Base-by-base conservation (phyloP, 2,888 invertebrate genomes). In the Lordiphosa fenestrarum region DNA sequence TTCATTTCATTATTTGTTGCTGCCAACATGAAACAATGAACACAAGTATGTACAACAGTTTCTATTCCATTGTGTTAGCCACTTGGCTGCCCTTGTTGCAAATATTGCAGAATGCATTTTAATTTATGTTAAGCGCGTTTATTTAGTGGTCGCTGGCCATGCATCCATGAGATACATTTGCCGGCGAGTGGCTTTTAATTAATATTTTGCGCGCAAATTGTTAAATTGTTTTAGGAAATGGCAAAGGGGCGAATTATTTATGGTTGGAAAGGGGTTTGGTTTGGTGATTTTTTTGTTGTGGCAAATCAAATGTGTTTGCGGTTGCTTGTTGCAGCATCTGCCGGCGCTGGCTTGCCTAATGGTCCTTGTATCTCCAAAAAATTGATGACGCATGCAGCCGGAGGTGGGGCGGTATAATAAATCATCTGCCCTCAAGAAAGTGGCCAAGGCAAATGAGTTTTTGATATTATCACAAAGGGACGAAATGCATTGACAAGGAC, bases 401-500 rank as follows among this genome's bases (percentile, higher is more conserved):
- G 44, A 40, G 7, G 51, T 30, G 51, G 51, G 25, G 53, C 37
- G 55, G 58, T 56, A 78, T 80, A 78, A 77, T 77, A 77, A 77
- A 77, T 77, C 76, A 77, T 78, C 66, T 68, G 70, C 55, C 53
- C 19, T n/a, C 53, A 36, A 19, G 49, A 54, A 66, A 73, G 63
- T 71, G 60, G 71, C 61, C 53, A 58, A 66, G 80, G 73, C 74
- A 77, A 77, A 77, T 77, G 77, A 77, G 80, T 80, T 77, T 80
- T 77, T 77, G 80, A 77, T 77, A 80, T 74, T 73, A 77, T 80
- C 80, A 69, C 15, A 77, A 68, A 58, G 62, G 30, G 10, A 55
- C 61, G 73, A 74, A 77, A 72, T 77, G 77, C 80, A 77, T 80
- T 77, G 80, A 80, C 77, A 80, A 74, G 54, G 60, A 64, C 65